phyloP scores from a whole-genome alignment of 2,113 vertebrate species.

The Phainopepla nitens region DNA sequence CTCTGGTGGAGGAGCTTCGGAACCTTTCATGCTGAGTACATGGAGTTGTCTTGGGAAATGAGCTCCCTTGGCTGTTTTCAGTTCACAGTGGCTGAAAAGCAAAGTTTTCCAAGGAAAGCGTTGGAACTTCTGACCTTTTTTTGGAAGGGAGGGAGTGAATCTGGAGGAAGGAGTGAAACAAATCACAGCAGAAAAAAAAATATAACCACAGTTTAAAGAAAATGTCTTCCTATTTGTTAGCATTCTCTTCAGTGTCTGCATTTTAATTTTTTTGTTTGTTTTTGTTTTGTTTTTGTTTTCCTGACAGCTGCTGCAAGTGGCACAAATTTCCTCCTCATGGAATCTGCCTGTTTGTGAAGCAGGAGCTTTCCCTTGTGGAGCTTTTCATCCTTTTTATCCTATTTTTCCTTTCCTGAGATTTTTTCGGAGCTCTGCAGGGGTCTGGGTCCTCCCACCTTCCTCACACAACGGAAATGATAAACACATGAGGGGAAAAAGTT shows the following conservation, averaged over 20 bases:
- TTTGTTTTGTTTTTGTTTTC: background rate
- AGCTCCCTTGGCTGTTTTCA: background rate
- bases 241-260: background rate
- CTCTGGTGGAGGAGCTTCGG: background rate
- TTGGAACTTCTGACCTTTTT: background rate
- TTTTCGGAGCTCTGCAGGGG: background rate
- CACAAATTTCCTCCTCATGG: background rate
- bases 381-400: background rate
- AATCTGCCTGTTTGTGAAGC: background rate
- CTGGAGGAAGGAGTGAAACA: background rate
- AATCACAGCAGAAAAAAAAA: background rate
- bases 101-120: background rate
- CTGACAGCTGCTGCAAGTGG: background rate
- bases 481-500: background rate
- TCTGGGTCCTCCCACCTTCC: fast-evolving
- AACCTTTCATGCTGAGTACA: background rate
- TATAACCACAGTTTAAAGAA: background rate
- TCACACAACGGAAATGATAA: background rate
- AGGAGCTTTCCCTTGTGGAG: background rate
- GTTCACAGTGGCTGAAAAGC: background rate
- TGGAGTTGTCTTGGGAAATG: background rate
- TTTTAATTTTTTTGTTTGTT: background rate
- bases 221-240: background rate
- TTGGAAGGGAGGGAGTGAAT: background rate
- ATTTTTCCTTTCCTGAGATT: background rate